Evolutionary conservation across 2,797 vertebrate genomes (phyloP).

Genomic region (Chelon labrosus): DNA sequence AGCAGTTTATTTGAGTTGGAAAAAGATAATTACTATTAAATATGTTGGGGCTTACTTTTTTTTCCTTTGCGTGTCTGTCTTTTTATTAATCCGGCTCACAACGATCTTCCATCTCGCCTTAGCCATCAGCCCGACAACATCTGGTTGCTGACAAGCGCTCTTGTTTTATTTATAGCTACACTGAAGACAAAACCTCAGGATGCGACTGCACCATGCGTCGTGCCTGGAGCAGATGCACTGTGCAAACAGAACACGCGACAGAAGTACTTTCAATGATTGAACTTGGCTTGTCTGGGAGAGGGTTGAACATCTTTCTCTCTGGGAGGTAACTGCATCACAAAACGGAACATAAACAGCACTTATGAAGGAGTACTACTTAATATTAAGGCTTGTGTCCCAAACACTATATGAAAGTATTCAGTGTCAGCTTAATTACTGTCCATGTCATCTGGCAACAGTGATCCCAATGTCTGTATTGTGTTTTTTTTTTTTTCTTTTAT

Average conservation of each 20-base stretch:
- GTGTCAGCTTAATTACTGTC: no score
- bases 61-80: neutral
- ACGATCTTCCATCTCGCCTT: constrained; percentile 32
- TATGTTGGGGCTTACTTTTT: constrained; percentile 22
- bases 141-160: constrained; percentile 36
- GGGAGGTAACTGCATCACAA: neutral
- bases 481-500: neutral
- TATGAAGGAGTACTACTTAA: neutral
- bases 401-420: no score
- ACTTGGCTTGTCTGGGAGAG: neutral
- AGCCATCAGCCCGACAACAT: constrained; percentile 48
- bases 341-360: neutral
- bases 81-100: neutral
- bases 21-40: constrained; percentile 34
- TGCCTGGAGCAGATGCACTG: neutral
- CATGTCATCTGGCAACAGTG: neutral
- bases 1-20: constrained; percentile 30
- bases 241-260: neutral
- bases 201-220: neutral
- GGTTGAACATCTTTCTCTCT: neutral
- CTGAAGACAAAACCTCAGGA: constrained; percentile 1
- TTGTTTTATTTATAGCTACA: constrained; percentile 40
- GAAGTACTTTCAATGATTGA: neutral
- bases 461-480: neutral
- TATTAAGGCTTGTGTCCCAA: neutral